Evolutionary conservation across 2,113 vertebrate genomes (phyloP), one percentile per base, ranked within the genome.

Genomic region (Perognathus longimembris): DNA sequence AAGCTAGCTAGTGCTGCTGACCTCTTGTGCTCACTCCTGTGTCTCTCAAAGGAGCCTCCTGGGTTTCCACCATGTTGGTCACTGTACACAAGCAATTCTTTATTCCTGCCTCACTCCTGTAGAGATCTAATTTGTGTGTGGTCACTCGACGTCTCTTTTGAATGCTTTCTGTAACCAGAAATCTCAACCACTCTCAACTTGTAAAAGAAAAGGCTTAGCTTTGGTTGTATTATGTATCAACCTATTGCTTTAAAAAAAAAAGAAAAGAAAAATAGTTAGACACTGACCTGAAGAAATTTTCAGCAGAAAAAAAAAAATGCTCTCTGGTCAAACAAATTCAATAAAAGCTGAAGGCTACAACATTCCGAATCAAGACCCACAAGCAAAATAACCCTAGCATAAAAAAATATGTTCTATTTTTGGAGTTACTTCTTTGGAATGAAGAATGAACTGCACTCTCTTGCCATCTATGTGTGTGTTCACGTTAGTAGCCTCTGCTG

Each of bases 331-430:
- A 73, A 92, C 74, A 93, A 90, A 45, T 30, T 76, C 88, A n/a
- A 71, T 21, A 77, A 89, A 91, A 69, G 45, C 15, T 73, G 42
- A 76, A 3, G 75, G 32, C 77, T 54, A 77, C 45, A 91, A n/a
- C 21, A 54, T 75, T 75, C 32, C 80, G 59, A 74, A 84, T 50
- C 36, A 59, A 89, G 10, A 88, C 69, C 63, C 80, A 89, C 21
- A 77, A 92, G 75, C 67, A 96, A 94, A 87, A 95, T 66, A 92
- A 36, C 10, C 21, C 79, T 83, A 67, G 64, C 40, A 67, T 38
- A 79, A 2, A 45, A 80, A 67, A 66, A 4, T 54, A 7, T 7
- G 40, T 70, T 96, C 63, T 90, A 81, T 50, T 86, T 88, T 0
- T 28, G 67, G n/a, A 95, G 75, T 71, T 73, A 61, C 85, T 92